Evolutionary conservation across 53 echinoderm and acorn worm species (phyloP), one percentile per base, ranked within the genome.

Genomic region (Henricia sp.): DNA sequence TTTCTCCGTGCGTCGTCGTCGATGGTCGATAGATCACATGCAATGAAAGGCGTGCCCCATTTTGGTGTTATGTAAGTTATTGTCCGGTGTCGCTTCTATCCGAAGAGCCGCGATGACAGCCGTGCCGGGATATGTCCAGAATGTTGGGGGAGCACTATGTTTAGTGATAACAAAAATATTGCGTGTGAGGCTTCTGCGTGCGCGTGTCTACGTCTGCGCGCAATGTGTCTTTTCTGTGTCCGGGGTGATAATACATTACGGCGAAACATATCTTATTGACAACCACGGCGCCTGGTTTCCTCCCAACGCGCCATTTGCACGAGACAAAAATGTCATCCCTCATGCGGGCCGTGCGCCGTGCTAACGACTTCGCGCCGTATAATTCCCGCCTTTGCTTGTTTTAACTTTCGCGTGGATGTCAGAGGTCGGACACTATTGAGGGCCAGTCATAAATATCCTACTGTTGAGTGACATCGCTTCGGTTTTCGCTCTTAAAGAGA

Each of bases 331-430:
- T 63, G 63, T 64, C 80, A 80, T 80, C 63, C 50, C 64, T 80
- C 80, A 80, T 80, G 32, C 80, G 33, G 44, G 24, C 43, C 33
- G 26, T 63, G 4, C 80, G 63, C 80, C 64, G 64, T 19, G 44
- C 32, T 80, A 64, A 62, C 80, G 80, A 63, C 80, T 48, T 80
- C 65, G 43, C 34, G 44, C 48, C 62, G 63, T 73, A 35, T 73
- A 52, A 73, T 73, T 73, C 73, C 80, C 41, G 80, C 80, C 41
- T 80, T 64, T 76, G 76, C 76, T 80, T 80, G 80, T 64, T 80
- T 80, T 80, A 80, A 80, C 80, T 46, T 63, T 63, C 65, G 80
- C 80, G 26, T 33, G 44, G 80, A n/a, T 57, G 80, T 80, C 44
- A 80, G 46, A 28, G 80, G 64, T 80, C 80, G 42, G 4, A 3